Conservation (phyloP, 2,888 invertebrate genomes). For the Lasioglossum vierecki region DNA sequence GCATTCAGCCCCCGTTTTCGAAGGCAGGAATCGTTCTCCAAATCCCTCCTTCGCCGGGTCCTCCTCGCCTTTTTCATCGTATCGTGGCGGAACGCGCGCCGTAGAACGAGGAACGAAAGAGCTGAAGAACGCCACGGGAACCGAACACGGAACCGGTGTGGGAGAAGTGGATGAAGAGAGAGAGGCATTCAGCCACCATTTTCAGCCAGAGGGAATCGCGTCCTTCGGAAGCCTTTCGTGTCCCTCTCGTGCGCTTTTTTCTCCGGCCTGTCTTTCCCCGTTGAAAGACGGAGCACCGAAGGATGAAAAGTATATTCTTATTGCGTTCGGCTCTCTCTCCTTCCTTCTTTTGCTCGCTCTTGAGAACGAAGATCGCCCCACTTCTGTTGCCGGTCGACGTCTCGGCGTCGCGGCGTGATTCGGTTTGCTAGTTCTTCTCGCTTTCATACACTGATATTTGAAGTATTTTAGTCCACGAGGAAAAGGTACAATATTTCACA, state of each 20-base stretch:
- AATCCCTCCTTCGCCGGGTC: conserved; percentile 50
- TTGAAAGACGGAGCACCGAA: conserved; percentile 12
- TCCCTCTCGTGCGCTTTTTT: not conserved
- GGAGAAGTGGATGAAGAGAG: conserved; percentile 67
- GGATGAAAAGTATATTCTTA: conserved; percentile 22
- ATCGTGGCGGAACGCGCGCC: conserved; percentile 22
- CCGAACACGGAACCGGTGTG: conserved; percentile 25
- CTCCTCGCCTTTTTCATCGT: conserved; percentile 47
- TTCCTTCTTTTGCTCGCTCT: not conserved
- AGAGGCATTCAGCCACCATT: conserved; percentile 62
- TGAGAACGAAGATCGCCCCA: not conserved
- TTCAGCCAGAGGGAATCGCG: conserved; percentile 22
- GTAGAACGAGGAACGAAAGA: conserved; percentile 5
- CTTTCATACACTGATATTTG: not conserved
- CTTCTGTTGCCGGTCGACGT: not conserved
- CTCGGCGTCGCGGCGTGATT: not conserved
- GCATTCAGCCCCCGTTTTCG: conserved; percentile 70
- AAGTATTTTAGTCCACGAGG: not conserved
- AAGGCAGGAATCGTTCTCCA: conserved; percentile 61
- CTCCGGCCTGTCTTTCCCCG: not conserved
- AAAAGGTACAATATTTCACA: not conserved
- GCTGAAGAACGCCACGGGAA: conserved; percentile 36
- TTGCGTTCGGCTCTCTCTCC: not conserved
- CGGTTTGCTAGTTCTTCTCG: conserved; percentile 23
- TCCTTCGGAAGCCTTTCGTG: conserved; percentile 15